Percentiles rank a stretch among this genome's conserved stretches.
These are phyloP conservation scores for Acanthisitta chloris DNA, from an alignment of 2,113 vertebrate genomes.

Conservation along the genomic window DNA sequence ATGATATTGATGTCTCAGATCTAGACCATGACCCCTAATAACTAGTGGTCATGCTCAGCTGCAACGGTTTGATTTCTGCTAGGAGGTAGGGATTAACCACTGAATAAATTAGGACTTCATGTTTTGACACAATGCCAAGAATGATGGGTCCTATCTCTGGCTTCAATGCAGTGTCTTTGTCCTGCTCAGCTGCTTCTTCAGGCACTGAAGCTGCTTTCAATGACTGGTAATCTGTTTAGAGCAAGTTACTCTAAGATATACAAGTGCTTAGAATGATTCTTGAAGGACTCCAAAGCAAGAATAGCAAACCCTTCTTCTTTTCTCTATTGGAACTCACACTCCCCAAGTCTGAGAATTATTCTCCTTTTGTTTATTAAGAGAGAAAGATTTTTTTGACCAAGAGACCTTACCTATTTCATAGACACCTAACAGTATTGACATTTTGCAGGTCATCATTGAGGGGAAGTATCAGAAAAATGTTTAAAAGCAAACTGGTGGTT, in stretches of 20 bases:
- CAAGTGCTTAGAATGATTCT: background rate
- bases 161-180: background rate
- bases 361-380: background rate
- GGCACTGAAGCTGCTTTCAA: background rate
- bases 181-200: background rate
- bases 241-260: background rate
- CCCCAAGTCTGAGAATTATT: background rate
- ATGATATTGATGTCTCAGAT: background rate
- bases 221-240: background rate
- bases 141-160: background rate
- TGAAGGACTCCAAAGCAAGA: background rate
- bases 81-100: background rate
- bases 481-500: background rate
- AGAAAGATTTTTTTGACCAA: background rate
- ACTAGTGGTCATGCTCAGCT: background rate
- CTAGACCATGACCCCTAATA: background rate
- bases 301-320: fast-evolving
- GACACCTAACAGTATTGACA: background rate
- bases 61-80: background rate
- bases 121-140: background rate
- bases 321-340: background rate
- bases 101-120: background rate
- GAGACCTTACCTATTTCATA: background rate
- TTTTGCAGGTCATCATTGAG: background rate
- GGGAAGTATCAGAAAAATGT: background rate